Evolutionary conservation across 92 coral and sea anemone species (phyloP).

Genomic region (Phenganax stokvisi): DNA sequence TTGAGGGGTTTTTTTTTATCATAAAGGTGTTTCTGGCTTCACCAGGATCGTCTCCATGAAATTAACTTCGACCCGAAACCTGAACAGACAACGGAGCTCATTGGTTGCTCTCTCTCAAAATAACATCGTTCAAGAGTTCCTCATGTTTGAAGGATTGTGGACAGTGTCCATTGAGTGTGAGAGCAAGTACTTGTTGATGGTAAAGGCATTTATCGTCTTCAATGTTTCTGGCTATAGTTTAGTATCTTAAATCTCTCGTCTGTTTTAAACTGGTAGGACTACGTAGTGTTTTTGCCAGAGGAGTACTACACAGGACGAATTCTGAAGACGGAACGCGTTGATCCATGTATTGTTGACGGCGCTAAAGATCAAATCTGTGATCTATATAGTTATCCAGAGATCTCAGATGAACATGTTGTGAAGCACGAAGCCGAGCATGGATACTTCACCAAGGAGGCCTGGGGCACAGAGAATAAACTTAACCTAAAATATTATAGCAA

Average conservation of each 20-base stretch:
- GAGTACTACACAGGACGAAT: constrained; percentile 67
- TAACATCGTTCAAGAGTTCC: constrained; percentile 42
- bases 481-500: constrained; percentile 22
- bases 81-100: constrained; percentile 35
- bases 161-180: constrained; percentile 49
- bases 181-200: constrained; percentile 59
- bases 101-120: constrained; percentile 34
- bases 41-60: constrained; percentile 22
- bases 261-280: constrained; percentile 52
- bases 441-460: constrained; percentile 37
- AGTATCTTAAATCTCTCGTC: neutral
- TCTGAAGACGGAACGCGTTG: constrained; percentile 50
- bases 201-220: constrained; percentile 21
- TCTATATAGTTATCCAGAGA: constrained; percentile 56
- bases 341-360: constrained; percentile 64
- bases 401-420: constrained; percentile 50
- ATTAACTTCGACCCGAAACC: constrained; percentile 38
- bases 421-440: constrained; percentile 74
- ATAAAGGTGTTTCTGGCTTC: constrained; percentile 16
- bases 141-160: constrained; percentile 54
- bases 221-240: neutral
- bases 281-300: constrained; percentile 77
- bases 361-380: constrained; percentile 47
- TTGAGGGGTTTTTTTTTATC: neutral
- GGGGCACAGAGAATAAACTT: constrained; percentile 17